Evolutionary conservation across 2,888 invertebrate genomes (phyloP).

Genomic region (Patella ulyssiponensis): DNA sequence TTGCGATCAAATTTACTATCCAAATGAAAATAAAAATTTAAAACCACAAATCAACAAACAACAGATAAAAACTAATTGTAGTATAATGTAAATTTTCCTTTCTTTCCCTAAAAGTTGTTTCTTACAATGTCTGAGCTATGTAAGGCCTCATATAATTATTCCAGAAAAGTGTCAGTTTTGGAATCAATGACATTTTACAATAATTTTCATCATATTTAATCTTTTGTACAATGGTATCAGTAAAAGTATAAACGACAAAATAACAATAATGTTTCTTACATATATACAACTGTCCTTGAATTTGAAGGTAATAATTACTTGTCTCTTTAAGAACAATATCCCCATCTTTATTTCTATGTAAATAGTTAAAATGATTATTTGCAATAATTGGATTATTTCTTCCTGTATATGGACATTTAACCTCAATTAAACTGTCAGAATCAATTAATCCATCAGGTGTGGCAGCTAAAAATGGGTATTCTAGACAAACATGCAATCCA

Average conservation of each 20-base stretch:
- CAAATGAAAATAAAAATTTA: no score
- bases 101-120: no score
- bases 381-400: conserved; percentile 26
- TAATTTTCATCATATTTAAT: neutral
- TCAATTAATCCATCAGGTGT: conserved; percentile 40
- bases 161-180: neutral
- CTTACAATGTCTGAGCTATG: neutral
- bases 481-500: conserved; percentile 30
- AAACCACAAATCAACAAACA: no score
- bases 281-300: conserved; percentile 40
- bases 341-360: conserved; percentile 11
- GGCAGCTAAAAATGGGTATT: conserved; percentile 34
- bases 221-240: conserved; percentile 29
- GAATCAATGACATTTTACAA: neutral
- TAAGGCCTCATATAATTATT: conserved; percentile 5
- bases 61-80: no score
- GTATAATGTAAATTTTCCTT: no score
- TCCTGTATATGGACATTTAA: conserved; percentile 38
- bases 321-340: conserved; percentile 24
- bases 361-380: conserved; percentile 26
- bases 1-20: no score
- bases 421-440: conserved; percentile 29
- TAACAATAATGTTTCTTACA: conserved; percentile 23
- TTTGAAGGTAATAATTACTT: conserved; percentile 35
- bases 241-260: conserved; percentile 37